Conservation (phyloP, 2,113 vertebrate species). For the Macaca mulatta region DNA sequence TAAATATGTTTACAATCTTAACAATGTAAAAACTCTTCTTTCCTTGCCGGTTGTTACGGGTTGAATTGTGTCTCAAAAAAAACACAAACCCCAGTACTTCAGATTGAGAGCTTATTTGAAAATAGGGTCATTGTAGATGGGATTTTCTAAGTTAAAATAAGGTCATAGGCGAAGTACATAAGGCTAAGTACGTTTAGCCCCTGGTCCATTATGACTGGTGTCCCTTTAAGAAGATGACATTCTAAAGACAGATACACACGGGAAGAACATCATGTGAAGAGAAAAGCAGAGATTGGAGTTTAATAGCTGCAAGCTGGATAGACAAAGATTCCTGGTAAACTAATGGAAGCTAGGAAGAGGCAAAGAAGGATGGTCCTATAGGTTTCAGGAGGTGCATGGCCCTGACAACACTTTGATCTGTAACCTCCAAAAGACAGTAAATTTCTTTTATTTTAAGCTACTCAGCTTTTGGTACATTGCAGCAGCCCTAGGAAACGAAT, state of each 20-base stretch:
- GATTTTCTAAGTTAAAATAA: neutral
- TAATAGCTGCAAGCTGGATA: neutral
- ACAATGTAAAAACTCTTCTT: neutral
- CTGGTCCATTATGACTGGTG: neutral
- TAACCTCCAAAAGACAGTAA: neutral
- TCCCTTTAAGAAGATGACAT: neutral
- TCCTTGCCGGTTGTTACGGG: neutral
- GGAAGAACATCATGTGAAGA: neutral
- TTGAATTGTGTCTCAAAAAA: neutral
- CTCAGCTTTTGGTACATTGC: neutral
- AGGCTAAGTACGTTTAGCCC: neutral
- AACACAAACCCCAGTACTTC: neutral
- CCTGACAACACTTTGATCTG: neutral
- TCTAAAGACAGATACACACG: neutral
- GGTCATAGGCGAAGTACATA: neutral
- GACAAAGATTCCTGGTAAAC: neutral
- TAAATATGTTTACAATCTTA: neutral
- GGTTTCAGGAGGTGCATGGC: accelerated
- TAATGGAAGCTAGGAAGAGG: neutral
- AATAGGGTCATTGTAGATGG: neutral
- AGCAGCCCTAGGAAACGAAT: neutral
- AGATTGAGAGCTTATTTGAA: neutral
- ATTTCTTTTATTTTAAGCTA: neutral
- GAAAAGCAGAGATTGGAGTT: neutral
- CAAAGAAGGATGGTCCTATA: accelerated